These are phyloP conservation scores for Melolontha melolontha DNA, from an alignment of 2,888 invertebrate species.

Conservation along the genomic window DNA sequence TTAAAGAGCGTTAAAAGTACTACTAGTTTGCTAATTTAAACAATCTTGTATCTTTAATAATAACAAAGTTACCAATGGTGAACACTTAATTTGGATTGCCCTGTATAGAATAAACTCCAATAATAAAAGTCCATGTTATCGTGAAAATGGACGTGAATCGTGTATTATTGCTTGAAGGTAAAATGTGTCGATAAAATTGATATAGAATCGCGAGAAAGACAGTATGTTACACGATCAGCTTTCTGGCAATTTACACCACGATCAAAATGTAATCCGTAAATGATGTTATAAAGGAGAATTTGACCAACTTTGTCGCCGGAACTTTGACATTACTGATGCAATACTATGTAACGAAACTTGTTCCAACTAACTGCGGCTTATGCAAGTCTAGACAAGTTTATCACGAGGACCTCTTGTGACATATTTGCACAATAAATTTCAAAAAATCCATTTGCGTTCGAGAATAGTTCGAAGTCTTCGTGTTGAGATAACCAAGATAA, in stretches of 20 bases:
- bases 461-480: not conserved
- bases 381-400: slow-evolving; percentile 24
- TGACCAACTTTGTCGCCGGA: slow-evolving; percentile 8
- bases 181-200: slow-evolving; percentile 2
- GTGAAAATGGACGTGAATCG: not conserved
- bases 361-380: slow-evolving; percentile 22
- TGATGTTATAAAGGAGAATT: slow-evolving; percentile 16
- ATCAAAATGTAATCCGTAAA: slow-evolving; percentile 18
- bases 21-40: no score
- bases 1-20: no score
- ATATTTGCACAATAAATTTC: not conserved
- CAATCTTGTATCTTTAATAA: no score
- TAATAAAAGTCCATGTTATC: no score
- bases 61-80: no score
- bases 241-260: slow-evolving; percentile 1
- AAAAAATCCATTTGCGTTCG: not conserved
- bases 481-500: slow-evolving; percentile 7
- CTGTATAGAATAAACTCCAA: no score
- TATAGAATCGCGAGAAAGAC: slow-evolving; percentile 3
- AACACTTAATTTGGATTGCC: no score
- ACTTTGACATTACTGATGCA: slow-evolving; percentile 13
- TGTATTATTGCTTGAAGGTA: not conserved
- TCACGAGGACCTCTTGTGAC: slow-evolving; percentile 11
- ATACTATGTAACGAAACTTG: slow-evolving; percentile 12
- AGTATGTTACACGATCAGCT: slow-evolving; percentile 3